Evolutionary conservation across 2,888 invertebrate genomes (phyloP), one percentile per base, ranked within the genome.

Genomic region (Trachelus troglodyta): DNA sequence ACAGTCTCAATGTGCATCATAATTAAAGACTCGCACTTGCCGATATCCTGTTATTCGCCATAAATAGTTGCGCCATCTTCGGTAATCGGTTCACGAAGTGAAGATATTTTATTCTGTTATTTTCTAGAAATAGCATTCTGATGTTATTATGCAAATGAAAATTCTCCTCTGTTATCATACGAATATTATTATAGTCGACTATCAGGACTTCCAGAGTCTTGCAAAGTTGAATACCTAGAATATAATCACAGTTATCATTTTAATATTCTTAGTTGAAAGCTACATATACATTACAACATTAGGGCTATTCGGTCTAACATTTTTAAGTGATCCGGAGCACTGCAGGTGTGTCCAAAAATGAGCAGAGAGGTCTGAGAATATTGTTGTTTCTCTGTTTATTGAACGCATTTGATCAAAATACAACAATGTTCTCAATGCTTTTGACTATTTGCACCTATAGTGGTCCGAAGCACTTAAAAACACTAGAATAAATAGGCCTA

Each of bases 121-220:
- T 84, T 75, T 87, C 86, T 12, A 86, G 76, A 23, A 85, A 84
- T 33, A 87, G 34, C n/a, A 77, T 76, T n/a, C 74, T 78, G 12
- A 87, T 68, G 69, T 79, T 82, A 75, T 77, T 74, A 34, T 81
- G 79, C 4, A 33, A n/a, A 34, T 75, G 69, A 69, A 87, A 85
- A 68, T 79, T 75, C 40, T 81, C 75, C 35, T 69, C 69, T 11
- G 73, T 69, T 68, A 87, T 69, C 34, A 37, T 75, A 77, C 81
- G 76, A 71, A 87, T 83, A 77, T 83, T 79, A 34, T 87, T 87
- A n/a, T 81, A 73, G 81, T 87, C 86, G 76, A 87, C 73, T 40
- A 82, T 73, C 34, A 81, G 74, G 33, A 82, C 83, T 77, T 81
- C 82, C 73, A 87, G 77, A 68, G 73, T 80, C 11, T 78, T 74